Evolutionary conservation across 2,888 invertebrate species (phyloP).

Genomic region (Ochropleura leucogaster): DNA sequence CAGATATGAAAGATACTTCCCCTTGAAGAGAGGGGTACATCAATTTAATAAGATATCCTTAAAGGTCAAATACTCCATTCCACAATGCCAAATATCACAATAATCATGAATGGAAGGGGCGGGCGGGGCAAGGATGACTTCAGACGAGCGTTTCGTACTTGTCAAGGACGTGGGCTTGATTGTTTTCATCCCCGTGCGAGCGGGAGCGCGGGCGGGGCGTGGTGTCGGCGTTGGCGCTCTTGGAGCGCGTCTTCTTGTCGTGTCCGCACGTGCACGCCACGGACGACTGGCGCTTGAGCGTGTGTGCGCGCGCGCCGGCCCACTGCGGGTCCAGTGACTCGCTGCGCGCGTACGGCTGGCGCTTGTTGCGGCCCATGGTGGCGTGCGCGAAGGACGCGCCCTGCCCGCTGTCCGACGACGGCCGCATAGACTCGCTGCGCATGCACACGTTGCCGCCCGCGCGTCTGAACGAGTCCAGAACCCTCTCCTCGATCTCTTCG

Average conservation of each 20-base stretch:
- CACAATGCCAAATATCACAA: slow-evolving; percentile 70
- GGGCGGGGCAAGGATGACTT: slow-evolving; percentile 43
- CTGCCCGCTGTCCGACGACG: slow-evolving; percentile 80
- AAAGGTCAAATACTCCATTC: slow-evolving; percentile 51
- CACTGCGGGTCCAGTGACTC: slow-evolving; percentile 86
- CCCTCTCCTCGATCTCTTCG: slow-evolving; percentile 87
- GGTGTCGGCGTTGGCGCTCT: slow-evolving; percentile 74
- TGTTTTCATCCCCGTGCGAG: slow-evolving; percentile 84
- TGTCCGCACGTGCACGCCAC: slow-evolving; percentile 88
- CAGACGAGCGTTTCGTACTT: slow-evolving; percentile 89
- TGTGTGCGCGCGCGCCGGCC: slow-evolving; percentile 82
- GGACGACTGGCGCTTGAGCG: slow-evolving; percentile 85
- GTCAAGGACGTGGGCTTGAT: slow-evolving; percentile 85
- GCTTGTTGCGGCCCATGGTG: slow-evolving; percentile 76
- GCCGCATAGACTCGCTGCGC: slow-evolving; percentile 65
- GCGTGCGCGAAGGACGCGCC: slow-evolving; percentile 76
- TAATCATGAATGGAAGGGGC: slow-evolving; percentile 47
- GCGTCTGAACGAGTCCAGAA: slow-evolving; percentile 85
- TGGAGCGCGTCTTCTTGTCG: slow-evolving; percentile 84
- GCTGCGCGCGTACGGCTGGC: slow-evolving; percentile 82
- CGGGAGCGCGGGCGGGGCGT: slow-evolving; percentile 80
- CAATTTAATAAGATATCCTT: slow-evolving; percentile 49
- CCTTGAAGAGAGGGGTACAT: slow-evolving; percentile 38
- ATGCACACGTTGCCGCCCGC: slow-evolving; percentile 80
- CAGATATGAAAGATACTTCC: slow-evolving; percentile 57